phyloP scores from a whole-genome alignment of 2,113 vertebrate genomes.

The Nibea coibor region DNA sequence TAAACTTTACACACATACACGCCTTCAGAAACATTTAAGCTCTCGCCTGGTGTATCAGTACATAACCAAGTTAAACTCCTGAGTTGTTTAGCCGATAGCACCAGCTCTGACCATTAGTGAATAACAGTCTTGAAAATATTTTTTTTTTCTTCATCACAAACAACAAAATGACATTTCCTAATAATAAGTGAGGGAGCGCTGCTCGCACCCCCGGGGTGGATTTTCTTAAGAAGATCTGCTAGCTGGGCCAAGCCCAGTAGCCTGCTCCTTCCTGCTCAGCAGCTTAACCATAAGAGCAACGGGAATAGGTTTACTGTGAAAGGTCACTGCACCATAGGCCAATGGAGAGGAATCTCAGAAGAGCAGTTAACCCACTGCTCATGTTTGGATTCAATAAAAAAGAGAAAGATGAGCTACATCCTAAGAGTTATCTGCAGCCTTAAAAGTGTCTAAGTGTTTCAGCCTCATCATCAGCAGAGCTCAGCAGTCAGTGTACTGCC shows the following conservation, averaged over 20 bases:
- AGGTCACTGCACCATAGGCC: constrained; percentile 63
- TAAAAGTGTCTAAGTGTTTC: constrained; percentile 10
- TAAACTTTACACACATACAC: too few relatives aligned
- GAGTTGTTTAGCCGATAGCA: neutral
- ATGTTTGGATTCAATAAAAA: constrained; percentile 43
- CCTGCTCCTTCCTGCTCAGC: constrained; percentile 43
- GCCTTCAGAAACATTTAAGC: neutral
- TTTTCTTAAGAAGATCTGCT: constrained; percentile 33
- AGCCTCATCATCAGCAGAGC: neutral
- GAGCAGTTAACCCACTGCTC: constrained; percentile 40
- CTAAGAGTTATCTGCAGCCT: neutral
- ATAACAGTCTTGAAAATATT: neutral
- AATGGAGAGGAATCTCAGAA: constrained; percentile 35
- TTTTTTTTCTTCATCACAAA: neutral
- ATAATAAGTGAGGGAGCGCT: neutral
- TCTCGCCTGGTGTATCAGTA: too few relatives aligned
- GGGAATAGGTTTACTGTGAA: constrained; percentile 53
- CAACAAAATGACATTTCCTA: constrained; percentile 5
- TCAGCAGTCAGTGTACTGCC: neutral
- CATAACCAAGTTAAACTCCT: neutral
- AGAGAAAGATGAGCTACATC: constrained; percentile 25
- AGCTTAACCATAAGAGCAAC: constrained; percentile 57
- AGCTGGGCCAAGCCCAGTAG: constrained; percentile 20
- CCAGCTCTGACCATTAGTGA: neutral
- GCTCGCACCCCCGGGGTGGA: neutral